Evolutionary conservation across 2,888 invertebrate species (phyloP).

Genomic region (Tipula helvola): DNA sequence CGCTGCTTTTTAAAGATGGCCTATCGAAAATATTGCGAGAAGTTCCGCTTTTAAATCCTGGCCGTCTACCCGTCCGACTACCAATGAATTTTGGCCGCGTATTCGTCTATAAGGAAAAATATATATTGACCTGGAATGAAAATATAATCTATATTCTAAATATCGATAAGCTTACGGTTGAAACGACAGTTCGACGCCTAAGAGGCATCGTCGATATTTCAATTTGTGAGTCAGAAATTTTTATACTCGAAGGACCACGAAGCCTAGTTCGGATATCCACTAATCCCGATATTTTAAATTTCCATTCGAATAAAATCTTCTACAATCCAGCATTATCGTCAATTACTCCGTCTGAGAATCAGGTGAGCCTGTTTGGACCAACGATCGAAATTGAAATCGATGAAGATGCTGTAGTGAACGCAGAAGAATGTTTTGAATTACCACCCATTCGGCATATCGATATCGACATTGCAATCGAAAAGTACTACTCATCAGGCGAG

Average conservation of each 20-base stretch:
- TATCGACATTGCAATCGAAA: conserved; percentile 29
- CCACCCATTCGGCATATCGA: conserved; percentile 46
- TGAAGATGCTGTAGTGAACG: conserved; percentile 40
- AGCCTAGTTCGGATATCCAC: conserved; percentile 66
- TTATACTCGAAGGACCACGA: conserved; percentile 67
- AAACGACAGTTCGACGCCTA: conserved; percentile 51
- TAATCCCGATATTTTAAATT: conserved; percentile 44
- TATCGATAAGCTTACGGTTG: conserved; percentile 51
- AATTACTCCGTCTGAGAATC: conserved; percentile 18
- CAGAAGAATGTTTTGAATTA: conserved; percentile 64
- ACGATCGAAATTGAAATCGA: conserved; percentile 34
- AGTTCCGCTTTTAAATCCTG: conserved; percentile 62
- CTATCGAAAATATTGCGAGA: conserved; percentile 44
- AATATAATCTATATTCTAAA: conserved; percentile 62
- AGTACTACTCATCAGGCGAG: background rate
- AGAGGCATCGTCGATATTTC: conserved; percentile 31
- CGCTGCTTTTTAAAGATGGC: conserved; percentile 63
- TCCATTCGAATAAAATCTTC: background rate
- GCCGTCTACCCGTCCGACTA: conserved; percentile 19
- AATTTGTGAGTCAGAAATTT: conserved; percentile 48
- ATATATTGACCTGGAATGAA: conserved; percentile 62
- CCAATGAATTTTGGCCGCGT: conserved; percentile 45
- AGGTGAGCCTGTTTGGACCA: conserved; percentile 34
- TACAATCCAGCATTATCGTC: background rate
- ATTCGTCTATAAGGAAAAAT: conserved; percentile 53